Base-by-base conservation (phyloP, 2,797 vertebrate species). In the Sebastes hubbsi region DNA sequence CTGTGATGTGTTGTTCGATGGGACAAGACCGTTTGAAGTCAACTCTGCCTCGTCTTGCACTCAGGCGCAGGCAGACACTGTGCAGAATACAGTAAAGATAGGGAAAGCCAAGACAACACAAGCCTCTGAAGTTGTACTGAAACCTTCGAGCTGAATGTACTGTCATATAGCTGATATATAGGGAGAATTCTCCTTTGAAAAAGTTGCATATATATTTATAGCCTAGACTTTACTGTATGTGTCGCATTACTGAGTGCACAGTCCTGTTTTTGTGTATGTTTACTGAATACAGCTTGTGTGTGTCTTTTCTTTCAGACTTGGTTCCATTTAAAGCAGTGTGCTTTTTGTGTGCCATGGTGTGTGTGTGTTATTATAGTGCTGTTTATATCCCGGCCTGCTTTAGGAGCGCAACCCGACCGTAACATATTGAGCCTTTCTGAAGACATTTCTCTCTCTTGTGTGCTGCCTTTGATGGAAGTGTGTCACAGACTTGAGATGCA, bases 391-490 rank as follows among this genome's bases (percentile, higher is more conserved):
- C n/a, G 29, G 60, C 72, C 73, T 86, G 85, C 81, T 81, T 88
- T 78, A 82, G 69, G 60, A 87, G 80, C 10, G 9, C 78, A 88
- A 87, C 69, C 79, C 65, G 29, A 87, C 82, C 78, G 55, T 75
- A 80, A 83, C 86, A 90, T 81, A 90, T 87, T 84, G 83, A 87
- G 89, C 63, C 82, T 84, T 90, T 91, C 87, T 88, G 80, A 88
- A 82, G 84, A 79, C 63, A 84, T 86, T 75, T 85, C 82, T 77
- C 79, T 87, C 81, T 88, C 82, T 84, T 24, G 71, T 61, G 71
- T 72, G 75, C 81, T 30, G 72, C 85, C 81, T 92, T 88, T 91
- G 91, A 94, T 92, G 88, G 93, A 94, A 93, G 87, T 88, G 82
- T 94, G 92, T 93, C 91, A 93, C 87, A 83, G 88, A 83, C 82